phyloP scores from a whole-genome alignment of 2,888 invertebrate species.

The Notodonta dromedarius region DNA sequence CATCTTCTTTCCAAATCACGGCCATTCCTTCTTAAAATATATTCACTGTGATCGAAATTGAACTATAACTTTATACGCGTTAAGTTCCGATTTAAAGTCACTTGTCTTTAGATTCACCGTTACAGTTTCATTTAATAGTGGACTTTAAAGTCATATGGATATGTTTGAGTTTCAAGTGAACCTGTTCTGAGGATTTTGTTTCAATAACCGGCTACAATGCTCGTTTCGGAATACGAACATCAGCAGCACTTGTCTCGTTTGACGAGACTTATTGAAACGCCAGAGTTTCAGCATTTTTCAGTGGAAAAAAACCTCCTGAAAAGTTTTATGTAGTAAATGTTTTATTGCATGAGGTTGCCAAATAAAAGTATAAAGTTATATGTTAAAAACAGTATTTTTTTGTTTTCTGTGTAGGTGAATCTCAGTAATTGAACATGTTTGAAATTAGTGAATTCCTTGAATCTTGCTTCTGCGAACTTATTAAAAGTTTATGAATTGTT shows the following conservation, averaged over 20 bases:
- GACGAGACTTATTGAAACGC: constrained; percentile 37
- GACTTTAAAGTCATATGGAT: constrained; percentile 14
- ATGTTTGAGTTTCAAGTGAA: constrained; percentile 18
- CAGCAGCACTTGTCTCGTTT: constrained; percentile 29
- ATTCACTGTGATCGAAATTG: constrained; percentile 11
- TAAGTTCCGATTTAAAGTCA: constrained; percentile 18
- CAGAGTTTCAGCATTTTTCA: constrained; percentile 19
- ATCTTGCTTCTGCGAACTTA: neutral
- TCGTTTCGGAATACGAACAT: constrained; percentile 31
- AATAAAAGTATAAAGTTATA: too few relatives aligned
- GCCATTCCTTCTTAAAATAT: constrained; percentile 20
- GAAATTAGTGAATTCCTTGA: neutral
- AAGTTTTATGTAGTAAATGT: constrained; percentile 19
- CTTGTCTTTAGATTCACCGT: neutral
- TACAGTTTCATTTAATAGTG: constrained; percentile 14
- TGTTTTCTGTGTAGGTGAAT: too few relatives aligned
- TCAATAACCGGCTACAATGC: constrained; percentile 34
- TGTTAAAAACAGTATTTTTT: too few relatives aligned
- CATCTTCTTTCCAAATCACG: constrained; percentile 27
- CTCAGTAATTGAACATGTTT: neutral
- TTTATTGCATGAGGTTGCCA: neutral
- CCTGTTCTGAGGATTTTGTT: constrained; percentile 13
- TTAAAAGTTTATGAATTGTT: too few relatives aligned
- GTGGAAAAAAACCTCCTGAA: constrained; percentile 16
- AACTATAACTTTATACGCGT: constrained; percentile 15